These are phyloP conservation scores for Luperina testacea DNA, from an alignment of 2,888 invertebrate genomes.

Conservation along the genomic window DNA sequence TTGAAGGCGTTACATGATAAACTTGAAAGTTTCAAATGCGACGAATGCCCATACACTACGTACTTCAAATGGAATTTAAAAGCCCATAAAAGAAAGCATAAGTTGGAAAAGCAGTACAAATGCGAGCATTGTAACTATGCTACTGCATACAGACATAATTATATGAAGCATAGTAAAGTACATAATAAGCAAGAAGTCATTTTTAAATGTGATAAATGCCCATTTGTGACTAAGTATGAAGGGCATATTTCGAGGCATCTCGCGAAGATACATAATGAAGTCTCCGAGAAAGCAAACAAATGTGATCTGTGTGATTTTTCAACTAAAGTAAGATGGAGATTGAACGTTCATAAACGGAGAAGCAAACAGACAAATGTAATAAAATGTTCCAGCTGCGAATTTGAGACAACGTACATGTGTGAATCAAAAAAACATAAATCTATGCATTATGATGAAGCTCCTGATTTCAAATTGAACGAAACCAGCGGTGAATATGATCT, in stretches of 20 bases:
- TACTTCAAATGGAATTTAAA: constrained; percentile 69
- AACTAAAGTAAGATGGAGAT: constrained; percentile 76
- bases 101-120: constrained; percentile 69
- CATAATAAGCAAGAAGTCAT: constrained; percentile 65
- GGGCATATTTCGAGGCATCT: constrained; percentile 80
- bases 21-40: constrained; percentile 53
- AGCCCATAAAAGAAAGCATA: constrained; percentile 75
- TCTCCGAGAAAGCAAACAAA: constrained; percentile 74
- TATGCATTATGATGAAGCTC: constrained; percentile 57
- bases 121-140: constrained; percentile 70
- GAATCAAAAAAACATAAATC: constrained; percentile 77
- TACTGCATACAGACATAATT: constrained; percentile 72
- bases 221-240: constrained; percentile 77
- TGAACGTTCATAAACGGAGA: constrained; percentile 78
- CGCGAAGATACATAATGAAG: constrained; percentile 79
- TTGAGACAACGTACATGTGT: constrained; percentile 76
- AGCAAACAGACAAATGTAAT: constrained; percentile 70
- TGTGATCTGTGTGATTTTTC: constrained; percentile 81
- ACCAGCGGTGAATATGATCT: constrained; percentile 3
- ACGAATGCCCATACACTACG: constrained; percentile 60
- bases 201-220: constrained; percentile 79
- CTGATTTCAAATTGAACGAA: constrained; percentile 33
- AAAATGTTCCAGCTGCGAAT: constrained; percentile 76
- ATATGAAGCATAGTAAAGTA: constrained; percentile 69
- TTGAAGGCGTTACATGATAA: constrained; percentile 29